Evolutionary conservation across 2,888 invertebrate genomes (phyloP), one percentile per base, ranked within the genome.

Genomic region (Lasioglossum morio): DNA sequence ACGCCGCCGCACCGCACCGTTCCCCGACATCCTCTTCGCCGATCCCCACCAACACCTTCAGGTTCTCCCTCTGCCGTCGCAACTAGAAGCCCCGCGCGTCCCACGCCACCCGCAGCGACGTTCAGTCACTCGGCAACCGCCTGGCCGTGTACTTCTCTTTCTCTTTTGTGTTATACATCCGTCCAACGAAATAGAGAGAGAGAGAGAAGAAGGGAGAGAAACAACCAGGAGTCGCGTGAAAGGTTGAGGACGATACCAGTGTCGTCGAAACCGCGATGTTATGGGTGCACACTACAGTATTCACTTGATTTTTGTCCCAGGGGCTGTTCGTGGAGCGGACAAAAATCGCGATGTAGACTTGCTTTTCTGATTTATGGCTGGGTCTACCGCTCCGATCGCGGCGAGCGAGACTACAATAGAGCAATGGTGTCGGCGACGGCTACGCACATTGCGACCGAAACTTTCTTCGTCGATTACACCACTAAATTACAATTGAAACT

Each of bases 171-270:
- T 76, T 78, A 16, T 19, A 48, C 46, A 48, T 83, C 40, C 53
- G 53, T 53, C 12, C 37, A 40, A 14, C 34, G 63, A 30, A 70
- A 77, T 27, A 74, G 81, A 77, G 72, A 60, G 80, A 75, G 34
- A 34, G 34, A 34, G 34, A 34, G 82, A 84, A 73, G 37, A 60
- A 60, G 81, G 69, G 82, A 84, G 77, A 60, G 7, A 8, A 73
- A 34, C 34, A 23, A 34, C 37, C 37, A 37, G 69, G 37, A 69
- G 53, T 79, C 82, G 80, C 70, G 81, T 70, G 85, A 89, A 88
- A 84, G 85, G 80, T 84, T 81, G 86, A 82, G 89, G 73, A 84
- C 85, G 74, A 75, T 89, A 83, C 82, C 91, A 90, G 86, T 91
- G 79, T 91, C 91, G 89, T 86, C 66, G 46, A 77, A 69, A 69